Base-by-base conservation (phyloP, 2,888 invertebrate species). In the Alloplasta piceator region DNA sequence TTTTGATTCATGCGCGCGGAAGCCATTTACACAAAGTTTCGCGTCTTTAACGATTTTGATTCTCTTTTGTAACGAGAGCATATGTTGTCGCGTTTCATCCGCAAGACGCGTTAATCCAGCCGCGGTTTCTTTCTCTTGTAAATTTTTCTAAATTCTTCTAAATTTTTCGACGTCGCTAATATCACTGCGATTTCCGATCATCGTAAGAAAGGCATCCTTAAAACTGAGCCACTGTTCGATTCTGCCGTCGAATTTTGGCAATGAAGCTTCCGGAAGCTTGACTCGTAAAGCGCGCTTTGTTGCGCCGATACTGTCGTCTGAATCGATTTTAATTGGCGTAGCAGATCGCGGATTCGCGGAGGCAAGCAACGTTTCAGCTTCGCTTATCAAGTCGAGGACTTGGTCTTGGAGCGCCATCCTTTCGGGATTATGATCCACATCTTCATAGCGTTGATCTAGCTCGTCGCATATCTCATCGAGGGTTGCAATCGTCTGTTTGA, bases 221-320 rank as follows among this genome's bases (percentile, higher is more conserved):
- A 80, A 80, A 5, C 48, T 12, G 39, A 60, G 38, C 72, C 72
- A 77, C 0, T 68, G 41, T 10, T 60, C 68, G 26, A 61, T 78
- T 7, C 16, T 38, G 12, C 70, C 82, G 39, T 78, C 56, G 38
- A 81, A 73, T 50, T 48, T 55, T 36, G 74, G 78, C 26, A 81
- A 9, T n/a, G 46, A 46, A 4, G 46, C 46, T 46, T 46, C 46
- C 9, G 46, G 46, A n/a, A 46, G 46, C 46, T 46, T 46, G 9
- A 46, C 4, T 9, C 46, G 46, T n/a, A 9, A 4, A 7, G n/a
- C 46, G n/a, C 46, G 46, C 9, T 26, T 26, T 26, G 26, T 26
- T 3, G 26, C 26, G 26, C 26, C 26, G 26, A 26, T 3, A 3
- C 26, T 26, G 26, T 26, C 26, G 1, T 26, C 1, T 2, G 26